Evolutionary conservation across 2,888 invertebrate species (phyloP).

Genomic region (Idaea straminata): DNA sequence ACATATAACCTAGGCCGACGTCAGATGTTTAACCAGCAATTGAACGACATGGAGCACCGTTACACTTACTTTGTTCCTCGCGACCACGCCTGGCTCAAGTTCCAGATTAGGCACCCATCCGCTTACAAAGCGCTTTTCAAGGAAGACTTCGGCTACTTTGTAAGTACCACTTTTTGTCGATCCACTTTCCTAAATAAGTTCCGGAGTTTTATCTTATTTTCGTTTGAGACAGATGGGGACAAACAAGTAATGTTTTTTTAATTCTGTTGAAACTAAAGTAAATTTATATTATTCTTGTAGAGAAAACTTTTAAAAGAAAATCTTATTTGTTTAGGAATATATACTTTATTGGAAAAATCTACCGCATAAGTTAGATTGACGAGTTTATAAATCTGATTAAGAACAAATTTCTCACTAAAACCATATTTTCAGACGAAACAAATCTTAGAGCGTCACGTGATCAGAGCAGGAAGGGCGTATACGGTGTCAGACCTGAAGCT

Average conservation of each 20-base stretch:
- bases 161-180: constrained; percentile 53
- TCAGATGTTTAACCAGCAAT: constrained; percentile 87
- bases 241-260: not conserved
- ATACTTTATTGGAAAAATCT: not conserved
- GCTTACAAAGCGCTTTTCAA: constrained; percentile 91
- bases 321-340: not conserved
- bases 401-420: not conserved
- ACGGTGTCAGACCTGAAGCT: constrained; percentile 89
- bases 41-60: constrained; percentile 87
- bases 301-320: too few relatives aligned
- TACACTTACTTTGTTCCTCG: constrained; percentile 96
- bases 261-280: not conserved
- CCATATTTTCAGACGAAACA: constrained; percentile 83
- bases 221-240: not conserved
- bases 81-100: constrained; percentile 93
- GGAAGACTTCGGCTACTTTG: constrained; percentile 89
- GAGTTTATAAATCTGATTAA: too few relatives aligned
- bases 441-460: constrained; percentile 93
- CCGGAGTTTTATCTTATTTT: constrained; percentile 8
- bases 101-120: constrained; percentile 87
- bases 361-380: not conserved
- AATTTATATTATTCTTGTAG: not conserved
- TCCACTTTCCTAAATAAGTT: not conserved
- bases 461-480: constrained; percentile 88
- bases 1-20: constrained; percentile 88